Evolutionary conservation across 2,113 vertebrate species (phyloP).

Genomic region (Urocitellus parryii): DNA sequence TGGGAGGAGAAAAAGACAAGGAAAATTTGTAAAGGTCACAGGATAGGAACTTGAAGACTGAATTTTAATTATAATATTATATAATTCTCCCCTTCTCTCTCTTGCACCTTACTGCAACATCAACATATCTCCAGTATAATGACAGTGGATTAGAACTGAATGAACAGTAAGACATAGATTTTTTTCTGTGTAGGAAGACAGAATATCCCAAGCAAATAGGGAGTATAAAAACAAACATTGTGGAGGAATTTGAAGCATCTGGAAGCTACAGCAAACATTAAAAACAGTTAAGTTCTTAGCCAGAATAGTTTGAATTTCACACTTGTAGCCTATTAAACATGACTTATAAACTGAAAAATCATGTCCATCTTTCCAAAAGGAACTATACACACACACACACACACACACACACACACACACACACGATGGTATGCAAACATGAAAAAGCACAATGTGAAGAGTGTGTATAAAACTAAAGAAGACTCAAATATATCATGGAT

Average conservation of each 20-base stretch:
- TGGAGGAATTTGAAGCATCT: neutral
- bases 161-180: neutral
- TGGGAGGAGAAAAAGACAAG: neutral
- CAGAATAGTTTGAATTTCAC: neutral
- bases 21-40: neutral
- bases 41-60: neutral
- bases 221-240: neutral
- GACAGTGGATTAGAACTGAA: neutral
- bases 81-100: neutral
- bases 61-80: neutral
- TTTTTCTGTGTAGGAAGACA: neutral
- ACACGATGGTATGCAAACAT: neutral
- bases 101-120: neutral
- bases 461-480: neutral
- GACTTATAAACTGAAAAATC: neutral
- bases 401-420: too few species aligned
- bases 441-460: neutral
- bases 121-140: neutral
- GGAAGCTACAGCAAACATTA: neutral
- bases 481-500: neutral
- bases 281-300: neutral
- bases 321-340: neutral
- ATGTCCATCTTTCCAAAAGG: neutral
- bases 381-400: neutral
- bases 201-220: neutral